phyloP scores from a whole-genome alignment of 2,113 vertebrate species.

The Choloepus hoffmanni region DNA sequence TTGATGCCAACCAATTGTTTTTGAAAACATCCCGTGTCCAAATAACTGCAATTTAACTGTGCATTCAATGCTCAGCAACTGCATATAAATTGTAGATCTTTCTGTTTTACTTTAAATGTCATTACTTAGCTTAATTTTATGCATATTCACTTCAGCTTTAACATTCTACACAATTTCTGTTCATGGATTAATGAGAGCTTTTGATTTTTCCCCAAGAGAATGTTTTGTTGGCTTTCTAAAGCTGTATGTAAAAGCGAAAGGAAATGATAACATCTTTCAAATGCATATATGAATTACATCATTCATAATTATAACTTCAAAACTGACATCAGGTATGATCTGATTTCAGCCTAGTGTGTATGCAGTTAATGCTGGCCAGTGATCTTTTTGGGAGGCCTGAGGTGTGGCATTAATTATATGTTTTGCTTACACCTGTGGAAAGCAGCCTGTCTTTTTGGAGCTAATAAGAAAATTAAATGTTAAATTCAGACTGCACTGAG shows the following conservation, averaged over 20 bases:
- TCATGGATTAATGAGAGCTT: slow-evolving; percentile 68
- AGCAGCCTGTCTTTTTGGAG: slow-evolving; percentile 61
- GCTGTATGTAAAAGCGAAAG: slow-evolving; percentile 50
- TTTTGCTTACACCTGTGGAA: slow-evolving; percentile 72
- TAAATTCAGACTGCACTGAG: slow-evolving; percentile 53
- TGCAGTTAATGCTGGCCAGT: slow-evolving; percentile 27
- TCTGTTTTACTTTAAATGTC: slow-evolving; percentile 75
- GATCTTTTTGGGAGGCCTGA: slow-evolving; percentile 20
- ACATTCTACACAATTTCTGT: slow-evolving; percentile 61
- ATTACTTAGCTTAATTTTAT: slow-evolving; percentile 73
- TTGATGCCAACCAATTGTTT: slow-evolving; percentile 66
- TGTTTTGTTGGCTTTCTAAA: slow-evolving; percentile 56
- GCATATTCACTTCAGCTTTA: slow-evolving; percentile 68
- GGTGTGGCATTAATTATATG: slow-evolving; percentile 68
- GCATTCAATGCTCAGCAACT: slow-evolving; percentile 64
- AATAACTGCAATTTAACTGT: slow-evolving; percentile 74
- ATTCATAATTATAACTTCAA: slow-evolving; percentile 52
- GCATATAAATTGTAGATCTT: slow-evolving; percentile 73
- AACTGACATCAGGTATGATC: slow-evolving; percentile 21
- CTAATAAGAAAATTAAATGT: slow-evolving; percentile 76
- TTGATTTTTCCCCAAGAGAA: slow-evolving; percentile 58
- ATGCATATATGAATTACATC: slow-evolving; percentile 52
- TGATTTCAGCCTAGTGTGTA: slow-evolving; percentile 28
- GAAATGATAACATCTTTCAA: slow-evolving; percentile 62
- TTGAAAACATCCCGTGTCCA: slow-evolving; percentile 69